Evolutionary conservation across 2,797 vertebrate genomes (phyloP).

Genomic region (Sciurus vulgaris): DNA sequence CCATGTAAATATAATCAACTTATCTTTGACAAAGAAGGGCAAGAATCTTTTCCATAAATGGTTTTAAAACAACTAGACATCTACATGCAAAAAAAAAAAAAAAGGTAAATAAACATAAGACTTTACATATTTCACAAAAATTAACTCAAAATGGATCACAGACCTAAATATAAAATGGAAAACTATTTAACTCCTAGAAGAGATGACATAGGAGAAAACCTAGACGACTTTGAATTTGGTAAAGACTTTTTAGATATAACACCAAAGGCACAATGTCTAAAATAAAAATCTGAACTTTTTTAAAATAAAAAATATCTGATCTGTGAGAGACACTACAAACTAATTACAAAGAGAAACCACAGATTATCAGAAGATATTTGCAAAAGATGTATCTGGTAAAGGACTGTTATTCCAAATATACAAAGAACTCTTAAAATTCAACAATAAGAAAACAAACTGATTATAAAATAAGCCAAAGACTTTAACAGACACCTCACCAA

Average conservation of each 20-base stretch:
- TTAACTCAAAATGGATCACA: neutral
- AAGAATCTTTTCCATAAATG: neutral
- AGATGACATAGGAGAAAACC: neutral
- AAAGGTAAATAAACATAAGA: neutral
- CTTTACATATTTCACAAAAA: neutral
- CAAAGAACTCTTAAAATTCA: conserved; percentile 8
- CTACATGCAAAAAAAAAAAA: neutral
- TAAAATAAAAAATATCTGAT: conserved; percentile 2
- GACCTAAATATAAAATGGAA: neutral
- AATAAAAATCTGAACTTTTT: neutral
- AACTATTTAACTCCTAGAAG: neutral
- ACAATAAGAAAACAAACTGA: neutral
- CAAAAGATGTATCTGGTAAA: neutral
- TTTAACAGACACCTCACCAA: neutral
- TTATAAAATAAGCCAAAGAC: neutral
- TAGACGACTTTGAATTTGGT: neutral
- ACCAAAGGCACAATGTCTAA: neutral
- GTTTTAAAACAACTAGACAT: neutral
- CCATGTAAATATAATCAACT: neutral
- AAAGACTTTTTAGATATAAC: neutral
- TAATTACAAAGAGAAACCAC: neutral
- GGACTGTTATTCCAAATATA: neutral
- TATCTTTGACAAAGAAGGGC: neutral
- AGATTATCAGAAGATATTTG: neutral
- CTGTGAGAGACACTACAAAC: neutral